Base-by-base conservation (phyloP, 2,888 invertebrate species). In the Digitonthophagus gazella region DNA sequence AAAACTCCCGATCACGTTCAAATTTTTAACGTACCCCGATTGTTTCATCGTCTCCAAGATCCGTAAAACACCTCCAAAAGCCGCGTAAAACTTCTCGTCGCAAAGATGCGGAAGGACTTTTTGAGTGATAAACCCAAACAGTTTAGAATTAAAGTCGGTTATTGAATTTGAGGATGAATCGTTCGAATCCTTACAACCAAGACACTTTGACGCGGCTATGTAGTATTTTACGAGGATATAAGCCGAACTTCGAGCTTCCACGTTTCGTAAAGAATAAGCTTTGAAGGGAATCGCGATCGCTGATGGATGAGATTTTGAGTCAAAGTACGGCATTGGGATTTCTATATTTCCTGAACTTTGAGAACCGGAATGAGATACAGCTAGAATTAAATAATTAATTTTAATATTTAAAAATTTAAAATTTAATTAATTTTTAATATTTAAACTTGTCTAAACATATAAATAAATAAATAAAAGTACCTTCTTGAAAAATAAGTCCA, bases 211-310 rank as follows among this genome's bases (percentile, higher is more conserved):
- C 1, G 76, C 73, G 0, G 71, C 73, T 57, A 76, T 81, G 76
- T 89, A 90, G 76, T 87, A 90, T 66, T 83, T 84, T 18, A 84
- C 80, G 16, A 87, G 72, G 14, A 84, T 77, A 69, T 84, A 83
- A 0, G 84, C 81, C 0, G 85, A 84, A n/a, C 78, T 77, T 67
- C 80, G 80, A n/a, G 76, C 78, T 70, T 79, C 79, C 15, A 84
- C 74, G 20, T 86, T 86, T 20, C 86, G 80, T 58, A 91, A 78
- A 16, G 84, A 81, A 67, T 83, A 81, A 6, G 81, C 78, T 74
- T 84, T 87, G 65, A 90, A 84, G 0, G 90, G 91, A 16, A 90
- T 75, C 65, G 89, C 89, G 75, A 91, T 86, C n/a, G 86, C 83
- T 28, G 83, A 82, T 0, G 86, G 84, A n/a, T 82, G 77, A 1